These are phyloP conservation scores for Bruchidius siliquastri DNA, from an alignment of 2,888 invertebrate genomes.

Conservation along the genomic window DNA sequence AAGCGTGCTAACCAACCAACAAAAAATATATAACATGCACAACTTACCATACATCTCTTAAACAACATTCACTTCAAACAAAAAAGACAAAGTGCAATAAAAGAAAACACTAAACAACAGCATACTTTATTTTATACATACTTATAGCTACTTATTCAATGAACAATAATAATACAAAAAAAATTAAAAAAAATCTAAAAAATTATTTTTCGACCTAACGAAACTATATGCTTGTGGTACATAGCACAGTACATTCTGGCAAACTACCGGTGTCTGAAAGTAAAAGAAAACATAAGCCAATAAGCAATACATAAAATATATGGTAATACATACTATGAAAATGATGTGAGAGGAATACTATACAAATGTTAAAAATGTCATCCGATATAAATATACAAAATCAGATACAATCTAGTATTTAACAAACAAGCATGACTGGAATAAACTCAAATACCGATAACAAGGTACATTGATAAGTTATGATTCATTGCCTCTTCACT, in stretches of 20 bases:
- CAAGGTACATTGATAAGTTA: no score
- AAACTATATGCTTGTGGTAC: slow-evolving; percentile 41
- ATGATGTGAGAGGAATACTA: background rate
- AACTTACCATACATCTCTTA: background rate
- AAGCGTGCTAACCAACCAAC: slow-evolving; percentile 14
- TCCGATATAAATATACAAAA: no score
- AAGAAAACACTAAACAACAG: slow-evolving; percentile 29
- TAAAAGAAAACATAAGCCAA: slow-evolving; percentile 43
- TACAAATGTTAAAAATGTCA: no score
- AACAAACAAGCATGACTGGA: no score
- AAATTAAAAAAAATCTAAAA: background rate
- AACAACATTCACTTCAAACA: slow-evolving; percentile 10
- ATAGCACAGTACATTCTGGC: slow-evolving; percentile 8
- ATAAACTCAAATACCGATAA: no score
- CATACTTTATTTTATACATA: slow-evolving; percentile 35
- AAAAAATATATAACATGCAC: slow-evolving; percentile 11
- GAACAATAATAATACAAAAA: slow-evolving; percentile 6
- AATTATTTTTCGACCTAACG: slow-evolving; percentile 22
- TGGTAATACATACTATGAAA: slow-evolving; percentile 11
- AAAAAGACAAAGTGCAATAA: slow-evolving; percentile 39
- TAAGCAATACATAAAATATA: slow-evolving; percentile 41
- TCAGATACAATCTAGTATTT: no score
- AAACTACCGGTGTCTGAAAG: slow-evolving; percentile 47
- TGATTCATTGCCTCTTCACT: no score
- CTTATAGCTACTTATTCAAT: slow-evolving; percentile 3